Base-by-base conservation (phyloP, 1,140 invertebrate genomes). In the Aphaenogaster floridana region DNA sequence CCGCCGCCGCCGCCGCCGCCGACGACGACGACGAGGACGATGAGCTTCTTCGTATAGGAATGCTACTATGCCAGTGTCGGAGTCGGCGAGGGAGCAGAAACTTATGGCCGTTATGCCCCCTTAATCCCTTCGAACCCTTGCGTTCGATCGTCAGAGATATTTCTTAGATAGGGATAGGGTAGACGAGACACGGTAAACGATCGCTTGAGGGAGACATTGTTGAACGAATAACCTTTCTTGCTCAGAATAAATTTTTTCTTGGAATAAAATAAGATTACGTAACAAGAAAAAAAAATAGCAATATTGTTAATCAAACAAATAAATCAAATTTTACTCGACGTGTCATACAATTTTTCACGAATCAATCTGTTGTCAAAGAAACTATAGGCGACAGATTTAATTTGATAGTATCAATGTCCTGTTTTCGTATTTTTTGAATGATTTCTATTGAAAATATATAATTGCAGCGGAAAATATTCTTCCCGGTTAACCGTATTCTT, bases 31-130 rank as follows among this genome's bases (percentile, higher is more conserved):
- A 61, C 21, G 57, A 79, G 2, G 34, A 79, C 54, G 72, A 66
- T 34, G 78, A 86, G 86, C 86, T 72, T 83, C 66, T 83, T 72
- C 85, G 48, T 86, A 86, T 81, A 54, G 86, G 78, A 86, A 83
- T 86, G 86, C 63, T 83, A 61, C 52, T 21, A 42, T 68, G 52
- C 52, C 59, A 71, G 34, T 36, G 42, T 68, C 76, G 52, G 39
- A 68, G 28, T 21, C 50, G 59, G 48, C 34, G 45, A 80, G 76
- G 78, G 63, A 36, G 42, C 39, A 39, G n/a, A 21, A 86, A 83
- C 66, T 86, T 81, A 81, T 21, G 79, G 17, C 28, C 50, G 54
- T 63, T 28, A 21, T 59, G 28, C 13, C 54, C 54, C 80, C 69
- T 74, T 76, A 74, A 84, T 71, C 69, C 80, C 28, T 61, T 83